These are phyloP conservation scores for Eupithecia insigniata DNA, from an alignment of 2,888 invertebrate genomes.

Conservation along the genomic window DNA sequence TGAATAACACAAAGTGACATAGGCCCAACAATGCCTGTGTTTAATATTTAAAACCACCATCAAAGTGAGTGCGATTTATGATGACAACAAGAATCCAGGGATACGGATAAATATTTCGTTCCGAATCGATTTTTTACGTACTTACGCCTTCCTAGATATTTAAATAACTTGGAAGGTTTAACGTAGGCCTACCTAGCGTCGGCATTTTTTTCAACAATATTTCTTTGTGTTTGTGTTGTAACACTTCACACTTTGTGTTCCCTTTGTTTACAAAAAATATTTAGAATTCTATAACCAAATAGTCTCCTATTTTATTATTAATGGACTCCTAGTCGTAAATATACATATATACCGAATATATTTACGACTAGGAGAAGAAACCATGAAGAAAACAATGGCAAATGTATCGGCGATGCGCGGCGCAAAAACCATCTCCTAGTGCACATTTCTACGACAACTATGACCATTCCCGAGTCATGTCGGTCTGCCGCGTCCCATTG, in stretches of 20 bases:
- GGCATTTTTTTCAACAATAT: background rate
- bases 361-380: too few relatives aligned
- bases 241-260: too few relatives aligned
- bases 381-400: too few relatives aligned
- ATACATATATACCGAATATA: too few relatives aligned
- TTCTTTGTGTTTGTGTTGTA: background rate
- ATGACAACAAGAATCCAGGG: conserved; percentile 42
- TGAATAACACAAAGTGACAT: conserved; percentile 15
- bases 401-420: too few relatives aligned
- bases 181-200: background rate
- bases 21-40: background rate
- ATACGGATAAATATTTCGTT: conserved; percentile 21
- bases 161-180: background rate
- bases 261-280: background rate
- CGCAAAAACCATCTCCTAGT: too few relatives aligned
- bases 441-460: too few relatives aligned
- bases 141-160: background rate
- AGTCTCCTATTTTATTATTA: too few relatives aligned
- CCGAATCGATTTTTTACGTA: conserved; percentile 9
- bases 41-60: conserved; percentile 55
- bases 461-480: too few relatives aligned
- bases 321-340: too few relatives aligned
- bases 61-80: conserved; percentile 61
- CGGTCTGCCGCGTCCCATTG: too few relatives aligned
- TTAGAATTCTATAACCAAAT: background rate